Conservation (phyloP, 1,140 invertebrate genomes). For the Hydropsyche tenuis region DNA sequence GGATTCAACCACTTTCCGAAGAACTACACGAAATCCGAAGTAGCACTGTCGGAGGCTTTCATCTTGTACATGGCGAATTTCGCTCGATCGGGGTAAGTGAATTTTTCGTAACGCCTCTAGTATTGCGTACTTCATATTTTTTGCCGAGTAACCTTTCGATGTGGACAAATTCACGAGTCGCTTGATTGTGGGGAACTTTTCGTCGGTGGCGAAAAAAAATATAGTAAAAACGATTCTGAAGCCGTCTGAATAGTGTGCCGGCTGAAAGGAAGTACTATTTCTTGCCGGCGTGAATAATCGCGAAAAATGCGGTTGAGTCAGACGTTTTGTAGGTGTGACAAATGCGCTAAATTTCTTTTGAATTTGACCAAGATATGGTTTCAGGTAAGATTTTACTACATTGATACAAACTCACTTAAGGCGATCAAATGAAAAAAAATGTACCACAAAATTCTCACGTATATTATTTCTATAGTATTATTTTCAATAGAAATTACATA, state of each 20-base stretch:
- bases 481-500: too few relatives aligned
- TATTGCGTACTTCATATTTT: conserved; percentile 21
- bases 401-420: not conserved
- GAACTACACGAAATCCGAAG: conserved; percentile 83
- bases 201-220: not conserved
- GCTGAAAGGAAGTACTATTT: conserved; percentile 11
- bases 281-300: not conserved
- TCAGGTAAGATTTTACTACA: not conserved
- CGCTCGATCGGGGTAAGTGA: conserved; percentile 85
- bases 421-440: too few relatives aligned
- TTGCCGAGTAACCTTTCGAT: not conserved
- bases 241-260: conserved; percentile 9
- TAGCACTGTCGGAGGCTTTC: conserved; percentile 82
- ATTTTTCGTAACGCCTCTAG: too few relatives aligned
- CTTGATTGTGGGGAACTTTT: conserved; percentile 7
- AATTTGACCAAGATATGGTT: not conserved
- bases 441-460: too few relatives aligned
- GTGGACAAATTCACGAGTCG: not conserved
- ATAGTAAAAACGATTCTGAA: not conserved
- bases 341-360: conserved; percentile 16
- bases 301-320: conserved; percentile 3
- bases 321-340: conserved; percentile 6
- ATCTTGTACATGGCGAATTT: conserved; percentile 91
- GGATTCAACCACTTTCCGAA: conserved; percentile 77
- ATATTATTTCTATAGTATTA: too few relatives aligned